phyloP scores from a whole-genome alignment of 1,140 invertebrate genomes.

The Plutomurus gul region DNA sequence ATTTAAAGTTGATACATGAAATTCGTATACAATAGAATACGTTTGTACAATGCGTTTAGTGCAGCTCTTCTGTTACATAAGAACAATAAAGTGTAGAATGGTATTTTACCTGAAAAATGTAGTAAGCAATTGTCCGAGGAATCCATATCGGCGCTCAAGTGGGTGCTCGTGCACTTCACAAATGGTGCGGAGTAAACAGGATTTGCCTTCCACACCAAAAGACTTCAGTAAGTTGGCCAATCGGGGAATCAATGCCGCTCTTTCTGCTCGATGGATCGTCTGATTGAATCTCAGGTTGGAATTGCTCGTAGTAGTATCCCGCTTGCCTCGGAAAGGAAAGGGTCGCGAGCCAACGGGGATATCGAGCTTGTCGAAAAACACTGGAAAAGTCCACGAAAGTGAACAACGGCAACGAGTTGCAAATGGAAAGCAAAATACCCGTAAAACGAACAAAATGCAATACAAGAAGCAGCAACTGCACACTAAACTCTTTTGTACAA shows the following conservation, averaged over 20 bases:
- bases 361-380: conserved; percentile 49
- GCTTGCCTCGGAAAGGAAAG: not conserved
- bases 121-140: conserved; percentile 47
- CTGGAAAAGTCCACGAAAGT: conserved; percentile 39
- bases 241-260: conserved; percentile 41
- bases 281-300: not conserved
- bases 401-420: no score
- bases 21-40: no score
- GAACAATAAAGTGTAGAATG: not conserved
- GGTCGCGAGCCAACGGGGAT: conserved; percentile 18
- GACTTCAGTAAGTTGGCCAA: conserved; percentile 39
- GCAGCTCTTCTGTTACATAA: not conserved
- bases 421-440: no score
- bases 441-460: no score
- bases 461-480: no score
- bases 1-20: no score
- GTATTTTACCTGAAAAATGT: conserved; percentile 44
- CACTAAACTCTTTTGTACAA: no score
- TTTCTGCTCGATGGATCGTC: conserved; percentile 35
- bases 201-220: conserved; percentile 40
- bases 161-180: conserved; percentile 50
- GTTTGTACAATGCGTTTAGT: no score
- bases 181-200: conserved; percentile 47
- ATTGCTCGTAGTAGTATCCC: not conserved
- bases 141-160: conserved; percentile 38